Base-by-base conservation (phyloP, 2,797 vertebrate genomes). In the Dryobates pubescens region DNA sequence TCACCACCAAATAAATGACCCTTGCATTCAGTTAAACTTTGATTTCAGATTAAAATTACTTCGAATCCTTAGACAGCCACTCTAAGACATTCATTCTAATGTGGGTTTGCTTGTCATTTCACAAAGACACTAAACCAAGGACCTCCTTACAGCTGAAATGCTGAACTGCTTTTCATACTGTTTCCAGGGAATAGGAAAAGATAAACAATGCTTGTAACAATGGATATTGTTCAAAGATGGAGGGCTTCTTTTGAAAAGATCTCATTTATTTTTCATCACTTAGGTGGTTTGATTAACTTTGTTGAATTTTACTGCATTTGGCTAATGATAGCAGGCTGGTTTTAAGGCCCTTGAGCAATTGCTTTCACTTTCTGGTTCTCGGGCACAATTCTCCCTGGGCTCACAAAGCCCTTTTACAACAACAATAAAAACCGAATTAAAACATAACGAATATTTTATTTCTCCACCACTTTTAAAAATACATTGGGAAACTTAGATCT, bases 321-420 rank as follows among this genome's bases (percentile, higher is more conserved):
- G 82, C 89, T 94, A 95, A 93, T 75, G 89, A 93, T 26, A 71
- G 91, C 89, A 89, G 90, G 85, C 92, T 94, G 85, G 2, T 95
- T 96, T 96, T 96, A 95, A 30, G 62, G 92, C 82, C 82, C 89
- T 93, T 81, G 87, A 88, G 77, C 94, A 91, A 93, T 78, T 91
- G 89, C 93, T 97, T 96, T 96, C 89, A 93, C 94, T 96, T 97
- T 94, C 92, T 93, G 90, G 91, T 86, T 93, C 97, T 84, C 88
- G 89, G 79, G 86, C 88, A 96, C 91, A 96, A 89, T 73, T 81
- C 81, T 75, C 90, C 47, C 91, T 2, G 79, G 95, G 78, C 79
- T 95, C 82, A 82, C 82, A 97, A 97, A 95, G 74, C 68, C 54
- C 26, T 91, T 94, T 96, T 96, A 95, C 87, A 93, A 82, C 92